phyloP scores from a whole-genome alignment of 2,113 vertebrate genomes.

The Bufo gargarizans region DNA sequence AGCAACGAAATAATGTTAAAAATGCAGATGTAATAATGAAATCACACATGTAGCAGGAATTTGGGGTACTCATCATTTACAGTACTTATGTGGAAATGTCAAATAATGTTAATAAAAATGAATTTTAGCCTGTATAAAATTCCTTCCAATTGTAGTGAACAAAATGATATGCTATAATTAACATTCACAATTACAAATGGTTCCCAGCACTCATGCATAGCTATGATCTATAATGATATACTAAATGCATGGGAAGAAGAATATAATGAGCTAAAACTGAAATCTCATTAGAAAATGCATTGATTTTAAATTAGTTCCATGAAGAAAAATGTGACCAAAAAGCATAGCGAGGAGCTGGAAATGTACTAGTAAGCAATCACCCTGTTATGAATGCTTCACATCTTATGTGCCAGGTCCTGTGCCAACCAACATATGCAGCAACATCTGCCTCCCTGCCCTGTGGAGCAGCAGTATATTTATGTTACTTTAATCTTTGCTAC shows the following conservation, averaged over 20 bases:
- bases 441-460: slow-evolving; percentile 34
- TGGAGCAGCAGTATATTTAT: slow-evolving; percentile 4
- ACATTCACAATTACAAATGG: neutral
- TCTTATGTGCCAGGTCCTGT: neutral
- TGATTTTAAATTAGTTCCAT: neutral
- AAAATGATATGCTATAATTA: neutral
- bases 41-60: no score
- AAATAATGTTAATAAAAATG: neutral
- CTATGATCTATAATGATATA: neutral
- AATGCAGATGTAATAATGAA: no score
- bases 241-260: neutral
- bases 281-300: neutral
- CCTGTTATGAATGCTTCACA: neutral
- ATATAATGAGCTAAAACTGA: neutral
- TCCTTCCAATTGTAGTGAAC: neutral
- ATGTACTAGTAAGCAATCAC: neutral
- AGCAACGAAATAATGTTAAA: no score
- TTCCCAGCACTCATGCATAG: neutral
- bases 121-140: neutral
- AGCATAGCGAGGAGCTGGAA: neutral
- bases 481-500: slow-evolving; percentile 18
- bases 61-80: no score
- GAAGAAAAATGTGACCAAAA: neutral
- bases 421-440: slow-evolving; percentile 38
- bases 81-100: no score